A percentile compares a stretch with the other conserved stretches of the same genome.
Evolutionary conservation across 2,113 vertebrate species (phyloP).

Genomic region (Bombycilla garrulus): DNA sequence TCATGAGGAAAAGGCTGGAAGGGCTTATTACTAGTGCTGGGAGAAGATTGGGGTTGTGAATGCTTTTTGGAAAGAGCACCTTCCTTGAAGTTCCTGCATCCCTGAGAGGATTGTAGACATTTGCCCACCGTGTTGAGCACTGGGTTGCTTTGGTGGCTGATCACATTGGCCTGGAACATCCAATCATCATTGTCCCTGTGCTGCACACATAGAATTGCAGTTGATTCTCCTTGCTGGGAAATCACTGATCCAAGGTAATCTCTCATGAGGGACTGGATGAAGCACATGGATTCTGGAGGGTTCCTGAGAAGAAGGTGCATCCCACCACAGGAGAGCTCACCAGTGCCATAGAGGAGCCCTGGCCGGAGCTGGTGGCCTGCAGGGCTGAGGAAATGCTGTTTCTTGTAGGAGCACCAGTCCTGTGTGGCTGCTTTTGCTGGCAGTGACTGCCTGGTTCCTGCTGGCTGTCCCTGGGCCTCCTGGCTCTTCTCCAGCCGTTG

Average conservation of each 20-base stretch:
- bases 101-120: neutral
- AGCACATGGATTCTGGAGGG: neutral
- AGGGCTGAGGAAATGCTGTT: neutral
- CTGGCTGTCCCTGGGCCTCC: neutral
- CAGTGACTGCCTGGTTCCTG: neutral
- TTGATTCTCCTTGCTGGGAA: neutral
- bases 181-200: neutral
- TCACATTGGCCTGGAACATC: neutral
- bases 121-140: accelerated
- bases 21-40: neutral
- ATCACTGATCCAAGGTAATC: neutral
- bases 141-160: neutral
- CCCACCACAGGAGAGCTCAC: neutral
- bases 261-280: neutral
- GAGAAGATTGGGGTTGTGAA: neutral
- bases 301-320: neutral
- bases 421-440: neutral
- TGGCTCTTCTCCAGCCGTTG: neutral
- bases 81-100: neutral
- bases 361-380: neutral
- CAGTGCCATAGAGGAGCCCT: neutral
- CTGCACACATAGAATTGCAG: neutral
- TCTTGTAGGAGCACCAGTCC: neutral
- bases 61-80: neutral
- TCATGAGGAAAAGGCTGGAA: neutral